A percentile compares a stretch with the other conserved stretches of the same genome.
Evolutionary conservation across 2,888 invertebrate species (phyloP).

Genomic region (Euplagia quadripunctaria): DNA sequence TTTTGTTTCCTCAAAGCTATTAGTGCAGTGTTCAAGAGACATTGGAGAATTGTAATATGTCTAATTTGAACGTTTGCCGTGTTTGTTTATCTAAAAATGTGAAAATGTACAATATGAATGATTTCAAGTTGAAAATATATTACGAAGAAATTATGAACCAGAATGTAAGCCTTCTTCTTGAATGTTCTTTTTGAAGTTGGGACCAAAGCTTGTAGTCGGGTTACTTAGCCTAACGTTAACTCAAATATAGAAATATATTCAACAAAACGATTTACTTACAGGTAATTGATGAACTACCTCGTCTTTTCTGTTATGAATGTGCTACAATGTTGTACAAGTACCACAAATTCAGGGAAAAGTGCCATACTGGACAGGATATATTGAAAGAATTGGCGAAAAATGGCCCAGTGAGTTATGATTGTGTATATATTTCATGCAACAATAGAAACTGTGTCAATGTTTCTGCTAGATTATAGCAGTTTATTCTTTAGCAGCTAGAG

Average conservation of each 20-base stretch:
- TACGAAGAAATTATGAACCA: slow-evolving; percentile 71
- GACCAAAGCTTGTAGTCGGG: background rate
- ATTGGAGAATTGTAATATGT: background rate
- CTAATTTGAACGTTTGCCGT: slow-evolving; percentile 64
- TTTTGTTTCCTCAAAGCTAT: background rate
- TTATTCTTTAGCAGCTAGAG: too few species aligned
- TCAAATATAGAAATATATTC: slow-evolving; percentile 1
- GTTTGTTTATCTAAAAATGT: slow-evolving; percentile 68
- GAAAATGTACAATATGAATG: slow-evolving; percentile 65
- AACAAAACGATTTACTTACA: slow-evolving; percentile 21
- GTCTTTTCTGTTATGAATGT: slow-evolving; percentile 74
- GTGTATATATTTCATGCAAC: background rate
- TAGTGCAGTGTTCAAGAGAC: background rate
- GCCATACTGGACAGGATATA: slow-evolving; percentile 62
- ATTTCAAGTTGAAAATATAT: slow-evolving; percentile 65
- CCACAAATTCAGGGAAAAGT: slow-evolving; percentile 75
- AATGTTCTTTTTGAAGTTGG: background rate
- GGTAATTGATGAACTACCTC: slow-evolving; percentile 66
- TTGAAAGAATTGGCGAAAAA: slow-evolving; percentile 59
- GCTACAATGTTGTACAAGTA: slow-evolving; percentile 69
- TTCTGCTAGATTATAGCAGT: too few species aligned
- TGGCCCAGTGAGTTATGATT: slow-evolving; percentile 56
- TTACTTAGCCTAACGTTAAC: too few species aligned
- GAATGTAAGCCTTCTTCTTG: slow-evolving; percentile 57
- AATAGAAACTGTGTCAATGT: background rate